Percentiles rank a stretch among this genome's conserved stretches.
These are phyloP conservation scores for Macropodus opercularis DNA, from an alignment of 2,797 vertebrate genomes.

Conservation along the genomic window DNA sequence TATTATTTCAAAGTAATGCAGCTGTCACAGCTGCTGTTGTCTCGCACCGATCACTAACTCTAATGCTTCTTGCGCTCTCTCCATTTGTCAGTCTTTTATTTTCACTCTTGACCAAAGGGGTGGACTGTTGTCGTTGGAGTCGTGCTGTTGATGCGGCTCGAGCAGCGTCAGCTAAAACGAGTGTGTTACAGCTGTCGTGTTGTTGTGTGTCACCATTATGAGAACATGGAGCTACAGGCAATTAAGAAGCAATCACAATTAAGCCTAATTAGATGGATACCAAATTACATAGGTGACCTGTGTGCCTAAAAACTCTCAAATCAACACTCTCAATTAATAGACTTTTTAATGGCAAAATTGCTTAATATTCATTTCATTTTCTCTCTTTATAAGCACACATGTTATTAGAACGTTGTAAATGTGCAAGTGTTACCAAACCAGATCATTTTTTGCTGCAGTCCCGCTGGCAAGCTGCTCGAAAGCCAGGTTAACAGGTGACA, in stretches of 20 bases:
- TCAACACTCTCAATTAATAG: not conserved
- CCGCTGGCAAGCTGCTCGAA: slow-evolving; percentile 7
- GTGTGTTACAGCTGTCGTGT: slow-evolving; percentile 12
- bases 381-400: slow-evolving; percentile 13
- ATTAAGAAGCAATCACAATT: slow-evolving; percentile 14
- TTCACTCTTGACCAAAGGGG: no score
- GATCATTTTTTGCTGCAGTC: slow-evolving; percentile 4
- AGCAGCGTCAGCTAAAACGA: not conserved
- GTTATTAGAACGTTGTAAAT: slow-evolving; percentile 1
- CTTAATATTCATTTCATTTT: slow-evolving; percentile 8
- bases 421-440: slow-evolving; percentile 9
- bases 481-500: not conserved
- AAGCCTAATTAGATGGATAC: slow-evolving; percentile 15
- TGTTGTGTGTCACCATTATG: slow-evolving; percentile 15
- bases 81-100: not conserved
- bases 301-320: not conserved
- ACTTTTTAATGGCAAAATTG: not conserved
- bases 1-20: slow-evolving; percentile 4
- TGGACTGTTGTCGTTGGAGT: not conserved
- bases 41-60: slow-evolving; percentile 3
- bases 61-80: not conserved
- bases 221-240: slow-evolving; percentile 11
- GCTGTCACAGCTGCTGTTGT: slow-evolving; percentile 17
- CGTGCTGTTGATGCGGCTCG: not conserved
- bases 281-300: slow-evolving; percentile 19